Conservation (phyloP, 2,797 vertebrate species). For the Schizopygopsis pylzovi region DNA sequence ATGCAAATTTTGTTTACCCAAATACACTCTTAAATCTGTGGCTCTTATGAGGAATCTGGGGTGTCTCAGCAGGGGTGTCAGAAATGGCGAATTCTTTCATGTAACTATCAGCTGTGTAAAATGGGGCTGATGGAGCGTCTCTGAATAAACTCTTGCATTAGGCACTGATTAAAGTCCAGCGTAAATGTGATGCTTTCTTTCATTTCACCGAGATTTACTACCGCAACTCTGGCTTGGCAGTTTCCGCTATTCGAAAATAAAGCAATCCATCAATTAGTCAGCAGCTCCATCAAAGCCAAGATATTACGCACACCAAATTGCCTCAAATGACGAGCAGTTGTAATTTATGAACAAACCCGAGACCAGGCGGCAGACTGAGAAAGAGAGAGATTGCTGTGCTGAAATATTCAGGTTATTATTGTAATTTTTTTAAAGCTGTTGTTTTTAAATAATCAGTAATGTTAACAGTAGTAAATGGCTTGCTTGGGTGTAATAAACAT, state of each 20-base stretch:
- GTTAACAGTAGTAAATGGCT: conserved; percentile 28
- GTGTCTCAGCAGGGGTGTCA: conserved; percentile 24
- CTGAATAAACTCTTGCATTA: conserved; percentile 36
- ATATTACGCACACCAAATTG: conserved; percentile 42
- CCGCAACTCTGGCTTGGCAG: conserved; percentile 19
- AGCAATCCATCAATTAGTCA: conserved; percentile 56
- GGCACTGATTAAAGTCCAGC: conserved; percentile 36
- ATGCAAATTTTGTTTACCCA: background rate
- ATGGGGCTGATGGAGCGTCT: conserved; percentile 19
- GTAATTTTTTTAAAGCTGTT: conserved; percentile 30
- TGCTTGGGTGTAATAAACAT: conserved; percentile 32
- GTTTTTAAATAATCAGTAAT: conserved; percentile 40
- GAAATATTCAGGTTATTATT: conserved; percentile 49
- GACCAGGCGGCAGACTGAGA: conserved; percentile 30
- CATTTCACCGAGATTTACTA: conserved; percentile 41
- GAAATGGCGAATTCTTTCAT: conserved; percentile 17
- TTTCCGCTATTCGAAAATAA: conserved; percentile 47
- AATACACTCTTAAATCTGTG: background rate
- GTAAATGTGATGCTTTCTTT: conserved; percentile 42
- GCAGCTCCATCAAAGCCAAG: conserved; percentile 45
- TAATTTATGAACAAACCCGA: conserved; percentile 44
- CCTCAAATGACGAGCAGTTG: conserved; percentile 46
- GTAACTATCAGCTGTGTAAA: conserved; percentile 33
- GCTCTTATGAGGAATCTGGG: conserved; percentile 11
- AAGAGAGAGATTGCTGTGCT: conserved; percentile 38